Evolutionary conservation across 2,797 vertebrate species (phyloP), one percentile per base, ranked within the genome.

Genomic region (Potorous gilbertii): DNA sequence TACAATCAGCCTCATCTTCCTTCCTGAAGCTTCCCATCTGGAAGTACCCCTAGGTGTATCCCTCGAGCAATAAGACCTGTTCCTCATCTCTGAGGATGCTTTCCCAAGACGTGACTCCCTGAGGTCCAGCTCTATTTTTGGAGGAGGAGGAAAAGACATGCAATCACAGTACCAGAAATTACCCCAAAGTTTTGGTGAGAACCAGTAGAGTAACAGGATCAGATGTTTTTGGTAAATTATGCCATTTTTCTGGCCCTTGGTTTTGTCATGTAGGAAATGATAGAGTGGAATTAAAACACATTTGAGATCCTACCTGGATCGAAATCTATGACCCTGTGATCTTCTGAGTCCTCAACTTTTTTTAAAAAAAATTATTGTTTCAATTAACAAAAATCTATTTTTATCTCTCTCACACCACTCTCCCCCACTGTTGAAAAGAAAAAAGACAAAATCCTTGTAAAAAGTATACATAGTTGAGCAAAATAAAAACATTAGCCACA

Each of bases 61-160:
- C 74, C 21, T 87, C 74, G 27, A 40, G 74, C 74, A 46, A 50
- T 11, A 1, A 27, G 21, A 40, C 40, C 9, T 27, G 21, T 46
- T 87, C 50, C 40, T 9, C 21, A 50, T 87, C n/a, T 11, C 1
- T 29, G 21, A 27, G 27, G 90, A 24, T 21, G 13, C 16, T 24
- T 54, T 52, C 29, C 56, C 27, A 0, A 11, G n/a, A 40, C 16
- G 0, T 1, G 52, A 5, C 50, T 40, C 54, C 3, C 16, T 0
- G 18, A 40, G 66, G 12, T 54, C 24, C 0, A 0, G 3, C 28
- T 5, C 6, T 6, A 0, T 21, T 34, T 18, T 6, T 40, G 13
- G 0, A 52, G 21, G 40, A 0, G 18, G 11, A 27, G 24, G 13
- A 0, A 3, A 0, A 0, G n/a, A 9, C 56, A 5, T 18, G n/a